These are phyloP conservation scores for Lasius platythorax DNA, from an alignment of 2,888 invertebrate species.

Conservation along the genomic window DNA sequence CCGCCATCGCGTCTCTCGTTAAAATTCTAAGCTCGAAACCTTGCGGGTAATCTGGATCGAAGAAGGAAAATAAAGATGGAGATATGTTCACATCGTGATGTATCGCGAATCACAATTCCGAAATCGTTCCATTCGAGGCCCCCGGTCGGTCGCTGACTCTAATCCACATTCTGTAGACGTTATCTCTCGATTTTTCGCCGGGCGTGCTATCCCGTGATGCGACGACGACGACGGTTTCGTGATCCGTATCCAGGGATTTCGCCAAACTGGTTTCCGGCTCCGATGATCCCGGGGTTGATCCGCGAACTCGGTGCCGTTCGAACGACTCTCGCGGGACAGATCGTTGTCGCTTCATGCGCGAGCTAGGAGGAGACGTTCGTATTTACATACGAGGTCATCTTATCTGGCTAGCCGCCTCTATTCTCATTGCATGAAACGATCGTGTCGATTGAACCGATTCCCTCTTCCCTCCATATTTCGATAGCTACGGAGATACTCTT, in stretches of 20 bases:
- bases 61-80: neutral
- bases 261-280: constrained; percentile 55
- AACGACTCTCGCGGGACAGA: constrained; percentile 76
- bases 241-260: constrained; percentile 48
- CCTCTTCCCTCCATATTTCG: neutral
- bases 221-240: constrained; percentile 20
- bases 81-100: constrained; percentile 20
- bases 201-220: constrained; percentile 9
- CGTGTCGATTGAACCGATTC: constrained; percentile 28
- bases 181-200: constrained; percentile 56
- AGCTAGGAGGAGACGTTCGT: constrained; percentile 71
- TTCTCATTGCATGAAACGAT: constrained; percentile 39
- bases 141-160: constrained; percentile 9
- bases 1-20: neutral
- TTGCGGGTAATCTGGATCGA: constrained; percentile 13
- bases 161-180: constrained; percentile 61
- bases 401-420: constrained; percentile 46
- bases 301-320: constrained; percentile 59
- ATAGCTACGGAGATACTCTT: neutral
- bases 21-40: constrained; percentile 22
- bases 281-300: constrained; percentile 45
- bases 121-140: constrained; percentile 48
- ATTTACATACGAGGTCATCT: constrained; percentile 77
- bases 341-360: constrained; percentile 79
- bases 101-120: constrained; percentile 32